Evolutionary conservation across 2,888 invertebrate genomes (phyloP), one percentile per base, ranked within the genome.

Genomic region (Ceraclea dissimilis): DNA sequence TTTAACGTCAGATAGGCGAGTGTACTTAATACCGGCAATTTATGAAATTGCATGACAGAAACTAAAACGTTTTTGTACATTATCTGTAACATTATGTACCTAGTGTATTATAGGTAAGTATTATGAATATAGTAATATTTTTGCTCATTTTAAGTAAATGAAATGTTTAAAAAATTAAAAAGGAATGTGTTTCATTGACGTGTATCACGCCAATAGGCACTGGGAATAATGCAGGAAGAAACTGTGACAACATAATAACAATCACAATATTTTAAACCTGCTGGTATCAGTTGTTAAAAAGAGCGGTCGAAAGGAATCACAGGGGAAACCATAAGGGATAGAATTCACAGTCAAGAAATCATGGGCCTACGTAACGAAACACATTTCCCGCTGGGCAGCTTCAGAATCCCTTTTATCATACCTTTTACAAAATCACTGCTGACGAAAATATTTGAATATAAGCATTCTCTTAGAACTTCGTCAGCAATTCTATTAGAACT

Each of bases 111-210:
- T 31, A 16, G n/a, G 44, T 47, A 47, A 5, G 18, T 19, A 6
- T 2, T 47, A 5, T 47, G 47, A 10, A 19, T 20, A 47, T 19
- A 47, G 11, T 17, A 44, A 44, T 44, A n/a, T 44, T 47, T 20
- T 20, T 47, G 19, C 20, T 39, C 39, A 39, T 39, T 46, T 46
- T 19, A n/a, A 19, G 46, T 46, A 46, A 18, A 20, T 19, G 20
- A 46, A 46, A 19, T 46, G 20, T 46, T 46, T 46, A 6, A 46
- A 46, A 46, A 46, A 19, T 46, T 19, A 46, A 46, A 18, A 20
- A 46, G 13, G 46, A 18, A 18, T 46, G 20, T 46, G 46, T 19
- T 20, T 46, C 46, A 46, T 46, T 46, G 46, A 20, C 46, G 18
- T 20, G 20, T 46, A 19, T 2, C 46, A 46, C 46, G 46, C 46